Evolutionary conservation across 2,888 invertebrate species (phyloP).

Genomic region (Gortyna flavago): DNA sequence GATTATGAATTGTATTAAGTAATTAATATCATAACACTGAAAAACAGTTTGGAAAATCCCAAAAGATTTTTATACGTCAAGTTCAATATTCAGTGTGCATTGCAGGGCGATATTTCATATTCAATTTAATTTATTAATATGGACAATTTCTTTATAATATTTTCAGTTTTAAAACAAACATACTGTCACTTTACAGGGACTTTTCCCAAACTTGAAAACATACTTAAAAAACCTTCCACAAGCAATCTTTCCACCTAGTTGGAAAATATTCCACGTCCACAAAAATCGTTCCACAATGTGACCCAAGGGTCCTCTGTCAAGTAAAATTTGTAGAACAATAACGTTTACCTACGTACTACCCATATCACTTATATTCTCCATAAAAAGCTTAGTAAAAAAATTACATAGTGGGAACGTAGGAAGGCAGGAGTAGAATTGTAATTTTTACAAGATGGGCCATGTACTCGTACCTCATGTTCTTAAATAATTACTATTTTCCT

Average conservation of each 20-base stretch:
- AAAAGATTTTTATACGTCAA: not conserved
- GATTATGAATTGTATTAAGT: not conserved
- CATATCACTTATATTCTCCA: conserved; percentile 3
- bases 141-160: not conserved
- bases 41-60: not conserved
- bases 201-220: conserved; percentile 1
- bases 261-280: conserved; percentile 39
- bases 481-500: not conserved
- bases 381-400: conserved; percentile 18
- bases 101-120: not conserved
- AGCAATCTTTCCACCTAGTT: conserved; percentile 4
- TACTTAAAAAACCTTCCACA: conserved; percentile 1
- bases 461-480: not conserved
- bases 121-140: not conserved
- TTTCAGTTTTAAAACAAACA: too few species aligned
- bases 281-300: conserved; percentile 18
- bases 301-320: conserved; percentile 36
- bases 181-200: not conserved
- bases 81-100: not conserved
- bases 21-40: not conserved
- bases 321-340: conserved; percentile 29
- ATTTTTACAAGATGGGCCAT: not conserved
- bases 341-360: too few species aligned
- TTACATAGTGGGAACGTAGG: not conserved
- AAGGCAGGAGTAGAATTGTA: not conserved